Evolutionary conservation across 2,888 invertebrate genomes (phyloP), one percentile per base, ranked within the genome.

Genomic region (Stenchaetothrips biformis): DNA sequence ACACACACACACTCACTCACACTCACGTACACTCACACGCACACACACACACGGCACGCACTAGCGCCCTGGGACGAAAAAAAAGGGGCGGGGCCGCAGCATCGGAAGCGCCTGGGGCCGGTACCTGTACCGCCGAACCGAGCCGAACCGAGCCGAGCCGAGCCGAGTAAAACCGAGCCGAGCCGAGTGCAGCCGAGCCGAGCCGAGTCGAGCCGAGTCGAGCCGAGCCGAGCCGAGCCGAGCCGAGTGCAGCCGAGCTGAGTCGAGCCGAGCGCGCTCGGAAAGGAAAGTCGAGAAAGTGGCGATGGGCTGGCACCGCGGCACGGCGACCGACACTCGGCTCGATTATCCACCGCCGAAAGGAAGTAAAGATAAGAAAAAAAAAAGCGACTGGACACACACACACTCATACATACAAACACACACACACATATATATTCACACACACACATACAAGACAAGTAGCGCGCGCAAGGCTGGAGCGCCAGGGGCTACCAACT

Each of bases 261-360:
- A 53, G 53, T 13, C 53, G 53, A 11, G 53, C 53, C 53, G 53
- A 53, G 18, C 53, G 53, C 67, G 67, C 67, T 74, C 67, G 67
- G 67, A 74, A 74, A 74, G 67, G 67, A 74, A 74, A 74, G 67
- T 74, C 67, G 67, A 74, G 67, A 74, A 74, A 74, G 67, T 74
- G 67, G 67, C 67, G 67, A 74, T 74, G 67, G 67, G 25, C 37
- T 37, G 37, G 37, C 37, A 37, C 67, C 67, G 67, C 67, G 67
- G 25, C 53, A 18, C 16, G 18, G 53, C 67, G 67, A 25, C 67
- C 67, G 25, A 74, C 67, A 74, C 67, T 74, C 67, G 25, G 21
- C 21, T 74, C 67, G 67, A 74, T 74, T 74, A 74, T 25, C 67
- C 25, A 16, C 18, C 59, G 59, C 25, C 67, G 21, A 9, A 25